Evolutionary conservation across 2,888 invertebrate species (phyloP), one percentile per base, ranked within the genome.

Genomic region (Scelioninae gen. 1): DNA sequence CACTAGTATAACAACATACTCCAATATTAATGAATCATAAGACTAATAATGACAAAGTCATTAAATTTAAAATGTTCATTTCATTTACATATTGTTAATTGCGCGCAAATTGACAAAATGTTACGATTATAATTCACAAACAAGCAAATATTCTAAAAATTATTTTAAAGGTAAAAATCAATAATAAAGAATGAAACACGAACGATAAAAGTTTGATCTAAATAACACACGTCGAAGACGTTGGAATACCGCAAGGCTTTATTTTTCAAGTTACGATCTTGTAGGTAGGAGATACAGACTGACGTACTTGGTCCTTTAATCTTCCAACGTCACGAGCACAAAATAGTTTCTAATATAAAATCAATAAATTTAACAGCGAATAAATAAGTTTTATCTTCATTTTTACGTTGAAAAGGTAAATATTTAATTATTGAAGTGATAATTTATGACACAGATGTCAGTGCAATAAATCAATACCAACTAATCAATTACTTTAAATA

Each of bases 271-370:
- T 55, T 55, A 40, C 63, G 65, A 75, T 75, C 55, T n/a, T 5
- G 65, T 13, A 45, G 75, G 66, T 66, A 58, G 66, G 49, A 58
- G 49, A 51, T 76, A 76, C 40, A 31, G 47, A 53, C 45, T 69
- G 62, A 69, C 68, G 29, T 55, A 38, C 38, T 47, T 47, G 34
- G 68, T 66, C 55, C 76, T 76, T 76, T 68, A 76, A 76, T 76
- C 60, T 51, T 43, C 31, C 11, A 49, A 66, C 68, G 68, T 68
- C 77, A 58, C 60, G 5, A 43, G 62, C 62, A 69, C 47, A 47
- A 77, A 69, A 69, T 53, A 69, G 53, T 69, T 53, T 60, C 23
- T 38, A 55, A 68, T 62, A 47, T 68, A 76, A 68, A 53, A 53
- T 60, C 68, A 32, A 68, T 62, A 62, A 49, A 43, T 56, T 23